These are phyloP conservation scores for Formica selysi DNA, from an alignment of 1,140 invertebrate species.

Conservation along the genomic window DNA sequence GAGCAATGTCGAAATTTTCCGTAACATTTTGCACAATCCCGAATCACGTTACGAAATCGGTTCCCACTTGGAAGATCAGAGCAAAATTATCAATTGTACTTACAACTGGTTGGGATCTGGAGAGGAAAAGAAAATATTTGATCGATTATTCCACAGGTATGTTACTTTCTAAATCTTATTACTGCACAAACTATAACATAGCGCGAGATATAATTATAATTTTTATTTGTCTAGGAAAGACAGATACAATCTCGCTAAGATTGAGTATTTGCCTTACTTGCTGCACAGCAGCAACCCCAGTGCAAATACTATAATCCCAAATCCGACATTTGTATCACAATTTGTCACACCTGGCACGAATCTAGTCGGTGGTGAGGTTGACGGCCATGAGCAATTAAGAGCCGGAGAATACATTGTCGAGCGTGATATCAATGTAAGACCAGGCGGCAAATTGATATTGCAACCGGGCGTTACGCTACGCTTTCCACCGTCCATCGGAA, in stretches of 20 bases:
- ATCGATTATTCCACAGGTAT: conserved; percentile 93
- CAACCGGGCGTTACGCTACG: conserved; percentile 95
- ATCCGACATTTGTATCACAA: conserved; percentile 91
- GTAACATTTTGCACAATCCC: conserved; percentile 97
- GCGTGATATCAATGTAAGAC: conserved; percentile 96
- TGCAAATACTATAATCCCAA: conserved; percentile 91
- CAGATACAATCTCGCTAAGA: conserved; percentile 96
- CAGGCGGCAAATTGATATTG: conserved; percentile 94
- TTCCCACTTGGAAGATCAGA: conserved; percentile 97
- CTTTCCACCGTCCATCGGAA: conserved; percentile 96
- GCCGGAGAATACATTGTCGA: conserved; percentile 94
- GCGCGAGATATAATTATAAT: conserved; percentile 4
- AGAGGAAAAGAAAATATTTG: conserved; percentile 92
- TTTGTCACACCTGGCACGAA: conserved; percentile 90
- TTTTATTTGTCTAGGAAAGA: conserved; percentile 89
- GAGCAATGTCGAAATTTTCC: conserved; percentile 95
- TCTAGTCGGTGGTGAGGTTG: conserved; percentile 95
- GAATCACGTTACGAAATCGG: conserved; percentile 97
- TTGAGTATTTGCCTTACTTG: conserved; percentile 94
- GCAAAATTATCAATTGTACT: conserved; percentile 96
- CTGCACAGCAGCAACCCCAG: conserved; percentile 94
- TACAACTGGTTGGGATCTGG: conserved; percentile 96
- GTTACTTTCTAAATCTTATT: conserved; percentile 52
- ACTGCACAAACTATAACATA: background rate
- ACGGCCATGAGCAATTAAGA: conserved; percentile 92